Percentiles rank a stretch among this genome's conserved stretches.
Evolutionary conservation across 2,888 invertebrate genomes (phyloP).

Genomic region (Adelphocoris suturalis): DNA sequence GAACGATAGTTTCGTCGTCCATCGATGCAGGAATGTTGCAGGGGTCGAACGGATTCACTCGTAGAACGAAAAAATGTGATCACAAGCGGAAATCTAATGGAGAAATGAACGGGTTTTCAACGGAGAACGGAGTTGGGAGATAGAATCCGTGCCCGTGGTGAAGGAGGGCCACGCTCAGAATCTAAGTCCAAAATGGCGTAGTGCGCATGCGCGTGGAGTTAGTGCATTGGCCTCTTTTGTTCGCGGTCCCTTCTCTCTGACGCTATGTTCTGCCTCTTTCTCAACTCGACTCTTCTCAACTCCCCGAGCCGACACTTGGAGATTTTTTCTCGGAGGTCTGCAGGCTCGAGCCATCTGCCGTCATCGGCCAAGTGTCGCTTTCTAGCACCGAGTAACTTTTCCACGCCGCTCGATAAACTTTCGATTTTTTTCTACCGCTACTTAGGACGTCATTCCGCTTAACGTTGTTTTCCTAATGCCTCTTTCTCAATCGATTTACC

Average conservation of each 20-base stretch:
- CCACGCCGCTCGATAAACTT: constrained; percentile 6
- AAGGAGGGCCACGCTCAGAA: constrained; percentile 69
- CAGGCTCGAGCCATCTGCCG: constrained; percentile 3
- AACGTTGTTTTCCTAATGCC: no score
- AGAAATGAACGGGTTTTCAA: constrained; percentile 47
- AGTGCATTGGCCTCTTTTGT: constrained; percentile 74
- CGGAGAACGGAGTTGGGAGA: not conserved
- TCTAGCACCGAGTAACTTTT: not conserved
- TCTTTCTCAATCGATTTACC: no score
- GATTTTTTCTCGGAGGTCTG: not conserved
- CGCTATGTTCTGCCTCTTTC: constrained; percentile 74
- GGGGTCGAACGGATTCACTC: constrained; percentile 19
- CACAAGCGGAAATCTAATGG: not conserved
- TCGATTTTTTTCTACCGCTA: not conserved
- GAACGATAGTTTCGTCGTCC: constrained; percentile 64
- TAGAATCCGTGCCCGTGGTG: not conserved
- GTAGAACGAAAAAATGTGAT: constrained; percentile 26
- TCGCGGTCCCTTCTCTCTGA: constrained; percentile 4
- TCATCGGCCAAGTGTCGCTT: constrained; percentile 22
- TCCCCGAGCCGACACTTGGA: constrained; percentile 8
- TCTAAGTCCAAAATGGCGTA: constrained; percentile 79
- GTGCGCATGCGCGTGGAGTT: constrained; percentile 82
- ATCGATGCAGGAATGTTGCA: constrained; percentile 40
- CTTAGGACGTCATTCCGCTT: no score
- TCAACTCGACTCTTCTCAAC: constrained; percentile 78